Evolutionary conservation across 2,888 invertebrate species (phyloP).

Genomic region (Trichopoda pennipes): DNA sequence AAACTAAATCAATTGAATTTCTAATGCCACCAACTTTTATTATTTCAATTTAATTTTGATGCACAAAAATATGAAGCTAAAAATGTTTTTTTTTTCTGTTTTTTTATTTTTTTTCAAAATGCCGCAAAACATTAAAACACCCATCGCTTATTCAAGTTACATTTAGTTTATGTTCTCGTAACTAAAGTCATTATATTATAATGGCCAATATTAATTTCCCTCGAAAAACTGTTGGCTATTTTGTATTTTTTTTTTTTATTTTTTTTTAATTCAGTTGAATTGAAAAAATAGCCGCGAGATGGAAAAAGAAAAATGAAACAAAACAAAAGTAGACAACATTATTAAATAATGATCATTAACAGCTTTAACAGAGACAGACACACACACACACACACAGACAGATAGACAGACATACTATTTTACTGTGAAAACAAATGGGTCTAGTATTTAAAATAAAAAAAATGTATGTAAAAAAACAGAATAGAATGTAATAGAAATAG

Average conservation of each 20-base stretch:
- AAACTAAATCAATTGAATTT: constrained; percentile 14
- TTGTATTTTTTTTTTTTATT: constrained; percentile 1
- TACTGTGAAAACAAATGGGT: constrained; percentile 37
- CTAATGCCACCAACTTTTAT: constrained; percentile 4
- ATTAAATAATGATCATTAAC: constrained; percentile 51
- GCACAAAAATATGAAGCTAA: not conserved
- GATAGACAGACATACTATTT: constrained; percentile 15
- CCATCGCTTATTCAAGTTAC: constrained; percentile 28
- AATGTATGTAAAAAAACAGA: constrained; percentile 1
- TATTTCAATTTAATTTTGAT: constrained; percentile 19
- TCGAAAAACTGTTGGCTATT: constrained; percentile 36
- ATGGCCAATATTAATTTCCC: constrained; percentile 62
- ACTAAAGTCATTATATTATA: constrained; percentile 44
- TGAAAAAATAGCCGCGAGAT: constrained; percentile 48
- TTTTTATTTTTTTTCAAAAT: constrained; percentile 14
- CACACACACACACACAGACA: not conserved
- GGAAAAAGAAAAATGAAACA: constrained; percentile 22
- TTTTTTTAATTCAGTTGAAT: constrained; percentile 6
- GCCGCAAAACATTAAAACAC: constrained; percentile 39
- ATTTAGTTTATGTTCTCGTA: constrained; percentile 19
- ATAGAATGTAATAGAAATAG: constrained; percentile 28
- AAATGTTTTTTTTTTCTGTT: no score
- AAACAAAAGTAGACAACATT: constrained; percentile 36
- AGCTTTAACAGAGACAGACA: not conserved
- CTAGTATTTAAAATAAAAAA: constrained; percentile 46